These are phyloP conservation scores for Lycophotia porphyrea DNA, from an alignment of 2,888 invertebrate species.

Conservation along the genomic window DNA sequence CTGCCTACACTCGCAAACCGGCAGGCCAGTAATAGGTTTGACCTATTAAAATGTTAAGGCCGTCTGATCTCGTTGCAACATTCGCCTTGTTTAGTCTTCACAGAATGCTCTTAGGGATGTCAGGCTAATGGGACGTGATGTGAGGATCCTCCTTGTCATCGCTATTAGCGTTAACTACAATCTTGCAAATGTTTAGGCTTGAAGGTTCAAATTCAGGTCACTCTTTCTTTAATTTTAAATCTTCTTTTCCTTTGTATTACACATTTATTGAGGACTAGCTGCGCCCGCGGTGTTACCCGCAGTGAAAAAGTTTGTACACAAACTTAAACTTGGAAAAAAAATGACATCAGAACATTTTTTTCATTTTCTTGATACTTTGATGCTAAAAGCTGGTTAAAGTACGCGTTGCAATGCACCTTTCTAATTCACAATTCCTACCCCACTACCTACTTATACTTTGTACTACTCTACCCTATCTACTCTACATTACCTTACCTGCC, in stretches of 20 bases:
- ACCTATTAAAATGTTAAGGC: slow-evolving; percentile 65
- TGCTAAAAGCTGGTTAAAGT: too few relatives aligned
- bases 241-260: background rate
- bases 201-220: background rate
- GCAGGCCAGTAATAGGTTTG: slow-evolving; percentile 55
- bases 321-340: too few relatives aligned
- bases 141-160: slow-evolving; percentile 44
- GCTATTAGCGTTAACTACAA: slow-evolving; percentile 4
- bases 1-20: slow-evolving; percentile 20
- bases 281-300: too few relatives aligned
- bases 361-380: too few relatives aligned
- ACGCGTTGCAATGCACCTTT: too few relatives aligned
- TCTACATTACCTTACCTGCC: too few relatives aligned
- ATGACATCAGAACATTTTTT: too few relatives aligned
- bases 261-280: background rate
- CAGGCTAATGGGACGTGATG: slow-evolving; percentile 58
- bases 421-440: too few relatives aligned
- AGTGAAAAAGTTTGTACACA: too few relatives aligned
- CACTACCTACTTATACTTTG: too few relatives aligned
- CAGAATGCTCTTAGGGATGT: slow-evolving; percentile 30
- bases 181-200: background rate
- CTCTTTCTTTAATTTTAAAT: background rate
- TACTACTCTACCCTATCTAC: too few relatives aligned
- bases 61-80: slow-evolving; percentile 24
- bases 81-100: slow-evolving; percentile 38